A percentile compares a stretch with the other conserved stretches of the same genome.
phyloP scores from a whole-genome alignment of 2,888 invertebrate genomes.

The Euproctis similis region DNA sequence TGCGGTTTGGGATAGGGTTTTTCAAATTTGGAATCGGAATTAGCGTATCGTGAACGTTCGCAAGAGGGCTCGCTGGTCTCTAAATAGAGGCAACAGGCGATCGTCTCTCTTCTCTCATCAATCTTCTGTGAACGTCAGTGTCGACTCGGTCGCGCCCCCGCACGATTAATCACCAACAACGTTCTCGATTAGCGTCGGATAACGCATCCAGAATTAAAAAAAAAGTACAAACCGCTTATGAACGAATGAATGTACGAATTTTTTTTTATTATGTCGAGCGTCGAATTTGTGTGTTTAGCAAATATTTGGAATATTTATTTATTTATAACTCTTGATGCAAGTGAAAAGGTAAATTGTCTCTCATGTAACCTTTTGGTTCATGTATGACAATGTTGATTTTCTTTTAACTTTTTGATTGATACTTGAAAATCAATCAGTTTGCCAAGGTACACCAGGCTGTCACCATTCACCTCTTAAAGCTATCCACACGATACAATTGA shows the following conservation, averaged over 20 bases:
- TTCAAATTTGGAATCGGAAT: too few species aligned
- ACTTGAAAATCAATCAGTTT: too few species aligned
- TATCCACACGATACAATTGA: too few species aligned
- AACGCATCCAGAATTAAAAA: slow-evolving; percentile 30
- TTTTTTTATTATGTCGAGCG: slow-evolving; percentile 37
- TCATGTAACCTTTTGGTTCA: too few species aligned
- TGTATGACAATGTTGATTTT: too few species aligned
- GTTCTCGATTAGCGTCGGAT: slow-evolving; percentile 68
- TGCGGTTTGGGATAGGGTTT: background rate
- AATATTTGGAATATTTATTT: too few species aligned
- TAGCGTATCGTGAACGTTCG: slow-evolving; percentile 21
- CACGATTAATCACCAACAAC: slow-evolving; percentile 66
- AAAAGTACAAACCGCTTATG: slow-evolving; percentile 49
- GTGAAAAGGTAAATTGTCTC: too few species aligned
- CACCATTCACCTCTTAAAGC: too few species aligned
- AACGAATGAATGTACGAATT: slow-evolving; percentile 32
- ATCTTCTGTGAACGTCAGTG: slow-evolving; percentile 58
- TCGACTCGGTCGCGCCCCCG: slow-evolving; percentile 33
- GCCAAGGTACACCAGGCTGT: too few species aligned
- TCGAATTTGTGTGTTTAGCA: too few species aligned
- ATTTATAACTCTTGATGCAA: too few species aligned
- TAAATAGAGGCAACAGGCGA: slow-evolving; percentile 43
- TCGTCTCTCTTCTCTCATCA: slow-evolving; percentile 55
- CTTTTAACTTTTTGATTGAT: too few species aligned
- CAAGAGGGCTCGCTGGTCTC: slow-evolving; percentile 36